Evolutionary conservation across 2,113 vertebrate genomes (phyloP).

Genomic region (Danionella cerebrum): DNA sequence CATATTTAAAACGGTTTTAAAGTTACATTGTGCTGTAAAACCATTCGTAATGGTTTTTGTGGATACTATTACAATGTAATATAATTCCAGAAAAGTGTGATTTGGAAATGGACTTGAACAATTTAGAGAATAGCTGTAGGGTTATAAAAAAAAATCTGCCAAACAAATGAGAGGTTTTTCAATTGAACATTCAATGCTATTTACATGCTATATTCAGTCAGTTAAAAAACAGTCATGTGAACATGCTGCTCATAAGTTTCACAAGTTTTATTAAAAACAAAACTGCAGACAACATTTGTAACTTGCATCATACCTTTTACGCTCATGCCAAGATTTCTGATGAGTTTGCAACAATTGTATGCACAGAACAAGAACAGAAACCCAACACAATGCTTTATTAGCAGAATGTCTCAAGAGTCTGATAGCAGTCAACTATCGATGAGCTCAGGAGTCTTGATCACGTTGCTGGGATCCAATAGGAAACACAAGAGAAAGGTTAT

Average conservation of each 20-base stretch:
- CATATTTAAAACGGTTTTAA: too few relatives aligned
- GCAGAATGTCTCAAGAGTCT: neutral
- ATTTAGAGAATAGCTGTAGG: too few relatives aligned
- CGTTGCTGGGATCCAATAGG: conserved; percentile 49
- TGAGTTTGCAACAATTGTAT: conserved; percentile 55
- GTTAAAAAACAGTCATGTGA: neutral
- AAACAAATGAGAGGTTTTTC: too few relatives aligned
- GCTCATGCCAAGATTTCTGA: conserved; percentile 44
- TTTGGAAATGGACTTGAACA: too few relatives aligned
- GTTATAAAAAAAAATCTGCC: too few relatives aligned
- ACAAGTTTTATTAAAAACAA: conserved; percentile 46
- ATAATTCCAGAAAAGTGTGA: too few relatives aligned
- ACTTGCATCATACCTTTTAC: conserved; percentile 43
- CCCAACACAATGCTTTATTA: neutral
- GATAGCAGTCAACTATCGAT: neutral
- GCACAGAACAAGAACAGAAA: conserved; percentile 39
- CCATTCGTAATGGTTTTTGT: too few relatives aligned
- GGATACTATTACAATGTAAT: too few relatives aligned
- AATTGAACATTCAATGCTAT: too few relatives aligned
- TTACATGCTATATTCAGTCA: too few relatives aligned
- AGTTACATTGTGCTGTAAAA: too few relatives aligned
- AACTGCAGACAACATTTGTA: conserved; percentile 28
- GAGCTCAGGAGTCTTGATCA: conserved; percentile 9
- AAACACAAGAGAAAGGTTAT: conserved; percentile 49
- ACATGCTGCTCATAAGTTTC: neutral